Base-by-base conservation (phyloP, 2,113 vertebrate genomes). In the Silurus glanis region DNA sequence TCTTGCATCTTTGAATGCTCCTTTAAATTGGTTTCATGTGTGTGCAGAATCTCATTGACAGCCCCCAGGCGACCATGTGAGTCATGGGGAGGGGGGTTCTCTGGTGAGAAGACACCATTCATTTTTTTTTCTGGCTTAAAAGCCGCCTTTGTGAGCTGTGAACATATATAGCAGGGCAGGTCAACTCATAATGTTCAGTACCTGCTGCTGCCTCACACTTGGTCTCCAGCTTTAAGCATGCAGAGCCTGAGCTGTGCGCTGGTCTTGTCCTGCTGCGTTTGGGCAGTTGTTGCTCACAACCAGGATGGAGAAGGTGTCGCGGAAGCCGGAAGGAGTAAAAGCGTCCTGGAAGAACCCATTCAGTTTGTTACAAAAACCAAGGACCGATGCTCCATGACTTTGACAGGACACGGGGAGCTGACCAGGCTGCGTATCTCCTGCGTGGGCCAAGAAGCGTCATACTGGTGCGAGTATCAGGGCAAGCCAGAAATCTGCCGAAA, bases 391-490 rank as follows among this genome's bases (percentile, higher is more conserved):
- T 91, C 75, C 28, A 94, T 96, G 93, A 88, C 0, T 0, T 0
- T 93, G 80, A 95, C 89, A 0, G 94, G 92, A 2, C 91, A 95
- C 0, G 91, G 91, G 19, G 94, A 95, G 6, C 62, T 91, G 88
- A 94, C 93, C n/a, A 91, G 83, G 45, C 91, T 97, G 76, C 92
- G 93, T 86, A 82, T 97, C 64, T 86, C 91, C 1, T 97, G 96
- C 88, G 91, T 59, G 84, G 91, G 92, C 49, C 86, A 17, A 61
- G 86, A 69, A 71, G 86, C 86, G 53, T 90, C 90, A 0, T 97
- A 96, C 92, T 96, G 95, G 95, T 97, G 96, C 74, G 96, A 97
- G 28, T 97, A 95, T 76, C 49, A 83, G 8, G 95, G 96, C 56
- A 94, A 92, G 59, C 96, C 96, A 0, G 85, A 93, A 0, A 58